Evolutionary conservation across 2,797 vertebrate species (phyloP).

Genomic region (Chrysocyon brachyurus): DNA sequence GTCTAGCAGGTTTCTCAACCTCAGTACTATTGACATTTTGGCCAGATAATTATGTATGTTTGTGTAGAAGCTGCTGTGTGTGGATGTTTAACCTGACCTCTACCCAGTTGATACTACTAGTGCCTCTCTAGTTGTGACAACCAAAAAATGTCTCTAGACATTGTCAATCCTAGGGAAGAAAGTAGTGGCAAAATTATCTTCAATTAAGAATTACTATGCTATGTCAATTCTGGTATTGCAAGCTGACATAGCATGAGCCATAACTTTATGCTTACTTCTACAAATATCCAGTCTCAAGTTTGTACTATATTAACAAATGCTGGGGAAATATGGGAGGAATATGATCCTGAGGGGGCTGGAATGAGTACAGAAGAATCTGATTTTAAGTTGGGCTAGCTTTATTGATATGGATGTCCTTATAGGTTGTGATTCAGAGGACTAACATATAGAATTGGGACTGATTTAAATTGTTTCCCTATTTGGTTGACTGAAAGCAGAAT

Average conservation of each 20-base stretch:
- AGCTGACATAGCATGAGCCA: not conserved
- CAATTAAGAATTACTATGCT: not conserved
- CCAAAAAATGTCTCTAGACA: not conserved
- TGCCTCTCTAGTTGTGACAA: not conserved
- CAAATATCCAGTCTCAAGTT: not conserved
- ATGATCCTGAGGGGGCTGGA: not conserved
- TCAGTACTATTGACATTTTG: not conserved
- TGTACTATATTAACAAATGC: not conserved
- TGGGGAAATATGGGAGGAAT: not conserved
- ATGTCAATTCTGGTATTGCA: not conserved
- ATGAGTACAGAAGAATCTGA: not conserved
- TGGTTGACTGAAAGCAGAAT: not conserved
- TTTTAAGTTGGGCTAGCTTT: not conserved
- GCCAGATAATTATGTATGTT: not conserved
- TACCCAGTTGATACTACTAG: not conserved
- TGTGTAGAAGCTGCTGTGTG: not conserved
- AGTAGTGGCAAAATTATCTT: not conserved
- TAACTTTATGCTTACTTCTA: not conserved
- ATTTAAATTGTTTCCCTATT: not conserved
- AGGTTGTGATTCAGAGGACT: not conserved
- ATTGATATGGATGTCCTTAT: not conserved
- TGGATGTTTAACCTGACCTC: not conserved
- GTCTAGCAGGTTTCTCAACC: not conserved
- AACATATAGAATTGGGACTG: not conserved
- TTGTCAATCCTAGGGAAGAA: not conserved